Base-by-base conservation (phyloP, 2,113 vertebrate genomes). In the Mystacornis crossleyi region DNA sequence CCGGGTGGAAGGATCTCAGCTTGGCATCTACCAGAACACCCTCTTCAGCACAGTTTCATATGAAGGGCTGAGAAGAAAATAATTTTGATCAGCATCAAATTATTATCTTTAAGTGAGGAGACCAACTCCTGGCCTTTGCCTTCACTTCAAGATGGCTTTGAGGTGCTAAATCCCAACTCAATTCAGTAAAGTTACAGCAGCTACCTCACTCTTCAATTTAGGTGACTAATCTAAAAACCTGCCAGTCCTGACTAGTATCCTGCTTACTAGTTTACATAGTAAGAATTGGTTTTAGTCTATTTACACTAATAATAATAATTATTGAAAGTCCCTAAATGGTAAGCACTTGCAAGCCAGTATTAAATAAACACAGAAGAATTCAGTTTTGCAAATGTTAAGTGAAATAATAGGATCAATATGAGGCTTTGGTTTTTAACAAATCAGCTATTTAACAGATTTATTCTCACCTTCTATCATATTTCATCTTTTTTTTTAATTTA, bases 221-320 rank as follows among this genome's bases (percentile, higher is more conserved):
- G 33, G 48, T 48, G 65, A 86, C 36, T 83, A 33, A 91, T 34
- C 36, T 71, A 47, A 83, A 92, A 86, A 26, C 45, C 55, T 81
- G 60, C 16, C 14, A 48, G 61, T 60, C 43, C 69, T 45, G 61
- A 64, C 55, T 8, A 29, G 14, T 8, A 83, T 48, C 36, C n/a
- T 84, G 51, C 43, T 57, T 48, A 64, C 20, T 10, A 70, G 29
- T 26, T 53, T 38, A 62, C 51, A 64, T 42, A 77, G 33, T 24
- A 78, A 36, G 61, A 57, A 58, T 9, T 87, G 9, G 14, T 6
- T 94, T 85, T 79, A 4, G 33, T 61, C 48, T 69, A 21, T 31
- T 75, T 72, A 82, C 25, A 57, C n/a, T 23, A 74, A 40, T 43
- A 66, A 71, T 3, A 64, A 43, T 14, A 12, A 13, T 9, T n/a